These are phyloP conservation scores for Metridium senile DNA, from an alignment of 92 coral and sea anemone species.

Conservation along the genomic window DNA sequence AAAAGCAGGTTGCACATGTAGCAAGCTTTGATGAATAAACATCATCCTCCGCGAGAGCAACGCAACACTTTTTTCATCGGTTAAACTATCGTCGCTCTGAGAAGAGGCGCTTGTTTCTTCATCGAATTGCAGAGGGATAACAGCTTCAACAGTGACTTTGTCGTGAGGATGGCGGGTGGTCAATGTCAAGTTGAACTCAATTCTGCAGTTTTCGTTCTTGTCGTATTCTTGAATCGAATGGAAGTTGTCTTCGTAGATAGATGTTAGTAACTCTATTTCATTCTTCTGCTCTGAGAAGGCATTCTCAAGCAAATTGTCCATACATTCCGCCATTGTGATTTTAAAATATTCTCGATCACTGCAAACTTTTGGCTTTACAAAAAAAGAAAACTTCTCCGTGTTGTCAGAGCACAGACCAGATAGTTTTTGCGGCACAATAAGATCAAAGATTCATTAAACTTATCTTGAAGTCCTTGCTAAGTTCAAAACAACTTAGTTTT, in stretches of 20 bases:
- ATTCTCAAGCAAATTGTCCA: conserved; percentile 41
- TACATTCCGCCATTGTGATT: conserved; percentile 51
- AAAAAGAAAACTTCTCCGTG: too few species aligned
- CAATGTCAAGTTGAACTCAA: conserved; percentile 62
- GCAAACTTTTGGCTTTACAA: too few species aligned
- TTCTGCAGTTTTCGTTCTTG: conserved; percentile 34
- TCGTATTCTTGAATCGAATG: conserved; percentile 37
- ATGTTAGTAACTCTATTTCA: conserved; percentile 74
- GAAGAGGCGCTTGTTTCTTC: conserved; percentile 16
- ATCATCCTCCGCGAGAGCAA: conserved; percentile 83
- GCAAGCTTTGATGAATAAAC: conserved; percentile 71
- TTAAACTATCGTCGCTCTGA: background rate
- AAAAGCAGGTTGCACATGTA: conserved; percentile 80
- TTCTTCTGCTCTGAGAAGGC: conserved; percentile 72
- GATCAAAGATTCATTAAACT: too few species aligned
- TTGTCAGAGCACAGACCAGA: too few species aligned
- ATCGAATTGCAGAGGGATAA: conserved; percentile 54
- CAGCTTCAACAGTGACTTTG: conserved; percentile 66
- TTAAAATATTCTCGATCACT: too few species aligned
- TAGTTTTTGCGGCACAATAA: too few species aligned
- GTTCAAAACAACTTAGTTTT: too few species aligned
- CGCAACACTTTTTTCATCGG: conserved; percentile 1
- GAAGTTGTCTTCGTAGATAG: conserved; percentile 82
- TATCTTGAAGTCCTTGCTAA: too few species aligned
- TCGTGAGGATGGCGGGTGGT: conserved; percentile 66